Evolutionary conservation across 2,797 vertebrate genomes (phyloP), one percentile per base, ranked within the genome.

Genomic region (Pampus argenteus): DNA sequence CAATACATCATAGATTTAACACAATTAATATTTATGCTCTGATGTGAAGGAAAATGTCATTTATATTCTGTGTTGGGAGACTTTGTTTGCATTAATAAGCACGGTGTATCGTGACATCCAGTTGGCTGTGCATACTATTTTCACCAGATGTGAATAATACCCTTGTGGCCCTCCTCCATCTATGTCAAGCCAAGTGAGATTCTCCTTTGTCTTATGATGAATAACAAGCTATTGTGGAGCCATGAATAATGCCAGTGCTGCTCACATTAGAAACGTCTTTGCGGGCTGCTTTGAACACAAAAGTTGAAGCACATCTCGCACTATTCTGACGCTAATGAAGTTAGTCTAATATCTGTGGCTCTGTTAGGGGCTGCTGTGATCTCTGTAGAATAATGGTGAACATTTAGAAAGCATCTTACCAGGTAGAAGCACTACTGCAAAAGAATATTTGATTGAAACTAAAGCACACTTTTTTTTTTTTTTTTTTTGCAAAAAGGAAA

Each of bases 181-280:
- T 94, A 88, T 82, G 93, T 93, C 93, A 90, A 79, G 69, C 84
- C 69, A 76, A 82, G 82, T 83, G 85, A 91, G 90, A 91, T 90
- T 87, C 88, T 90, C 87, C 82, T 94, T 90, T 92, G 91, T 93
- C 91, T 93, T 90, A 86, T 93, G 88, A 94, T 93, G 91, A 92
- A 94, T 91, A 88, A 89, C 88, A 88, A 88, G 84, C 89, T 78
- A 88, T 89, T 90, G 91, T 87, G 82, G 79, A 74, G 86, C 82
- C 85, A 90, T 92, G 88, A 93, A 91, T 91, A 90, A 92, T 93
- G 87, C 74, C 31, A 54, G 70, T 2, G 82, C 81, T 22, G 64
- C 73, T 76, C 51, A 36, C 77, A 66, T 88, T 80, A 69, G 67
- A 79, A 79, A 85, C 81, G 74, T 88, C 84, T 86, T 78, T 23